A percentile compares a stretch with the other conserved stretches of the same genome.
These are phyloP conservation scores for Julus scandinavius DNA, from an alignment of 2,888 invertebrate genomes.

Conservation along the genomic window DNA sequence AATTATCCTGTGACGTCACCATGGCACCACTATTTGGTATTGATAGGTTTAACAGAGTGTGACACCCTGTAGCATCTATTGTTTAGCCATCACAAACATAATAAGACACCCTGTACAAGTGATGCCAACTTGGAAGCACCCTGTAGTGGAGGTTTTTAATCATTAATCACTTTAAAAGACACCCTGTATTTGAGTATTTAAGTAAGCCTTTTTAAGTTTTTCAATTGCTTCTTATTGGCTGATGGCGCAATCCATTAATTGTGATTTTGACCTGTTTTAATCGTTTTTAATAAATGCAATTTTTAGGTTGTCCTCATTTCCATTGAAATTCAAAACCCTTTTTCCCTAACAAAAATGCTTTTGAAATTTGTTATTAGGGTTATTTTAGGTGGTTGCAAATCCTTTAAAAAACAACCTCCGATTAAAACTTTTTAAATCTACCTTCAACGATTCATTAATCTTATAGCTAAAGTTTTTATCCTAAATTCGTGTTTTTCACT, in stretches of 20 bases:
- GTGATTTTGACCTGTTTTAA: conserved; percentile 7
- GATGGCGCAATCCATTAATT: conserved; percentile 5
- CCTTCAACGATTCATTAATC: conserved; percentile 3
- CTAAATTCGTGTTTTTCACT: neutral
- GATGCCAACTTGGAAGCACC: too few species aligned
- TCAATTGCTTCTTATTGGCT: neutral
- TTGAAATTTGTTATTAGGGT: neutral
- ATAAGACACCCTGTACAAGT: too few species aligned
- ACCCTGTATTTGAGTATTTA: neutral
- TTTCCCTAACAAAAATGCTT: neutral
- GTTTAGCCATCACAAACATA: too few species aligned
- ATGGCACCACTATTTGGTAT: too few species aligned
- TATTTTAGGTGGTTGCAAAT: neutral
- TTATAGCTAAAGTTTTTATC: neutral
- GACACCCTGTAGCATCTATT: too few species aligned
- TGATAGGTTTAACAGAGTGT: too few species aligned
- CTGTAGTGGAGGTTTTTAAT: too few species aligned
- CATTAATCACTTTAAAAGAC: too few species aligned
- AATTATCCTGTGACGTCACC: too few species aligned
- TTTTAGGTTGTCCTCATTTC: conserved; percentile 21
- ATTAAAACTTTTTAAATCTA: neutral
- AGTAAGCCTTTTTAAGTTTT: too few species aligned
- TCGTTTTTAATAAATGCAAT: neutral
- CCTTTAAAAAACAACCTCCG: neutral
- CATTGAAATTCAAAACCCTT: neutral